A percentile compares a stretch with the other conserved stretches of the same genome.
These are phyloP conservation scores for Rhinatrema bivittatum DNA, from an alignment of 2,797 vertebrate genomes.

Conservation along the genomic window DNA sequence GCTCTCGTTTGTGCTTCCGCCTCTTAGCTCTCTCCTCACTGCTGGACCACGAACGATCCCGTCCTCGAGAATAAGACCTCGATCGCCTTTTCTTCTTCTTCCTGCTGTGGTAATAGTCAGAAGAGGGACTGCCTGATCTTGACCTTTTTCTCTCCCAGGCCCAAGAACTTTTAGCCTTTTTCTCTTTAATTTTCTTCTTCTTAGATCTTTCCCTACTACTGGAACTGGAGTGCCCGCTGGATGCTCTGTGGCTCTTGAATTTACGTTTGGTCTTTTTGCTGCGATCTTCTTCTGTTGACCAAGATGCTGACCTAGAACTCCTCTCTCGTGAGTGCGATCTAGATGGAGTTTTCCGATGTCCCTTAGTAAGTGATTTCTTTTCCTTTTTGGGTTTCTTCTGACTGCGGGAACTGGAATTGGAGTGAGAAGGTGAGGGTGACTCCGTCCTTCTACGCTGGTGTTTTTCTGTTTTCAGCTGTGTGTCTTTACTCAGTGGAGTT, in stretches of 20 bases:
- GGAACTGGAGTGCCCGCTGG: constrained; percentile 53
- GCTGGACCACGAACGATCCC: constrained; percentile 56
- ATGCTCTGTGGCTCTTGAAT: constrained; percentile 37
- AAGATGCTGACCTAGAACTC: constrained; percentile 48
- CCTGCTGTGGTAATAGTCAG: constrained; percentile 49
- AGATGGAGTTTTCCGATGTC: constrained; percentile 33
- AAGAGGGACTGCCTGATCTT: constrained; percentile 42
- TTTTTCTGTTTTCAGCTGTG: constrained; percentile 20
- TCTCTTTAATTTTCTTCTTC: constrained; percentile 50
- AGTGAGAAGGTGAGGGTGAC: constrained; percentile 48
- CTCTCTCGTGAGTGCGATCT: constrained; percentile 41
- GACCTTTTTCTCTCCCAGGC: constrained; percentile 64
- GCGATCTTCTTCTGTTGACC: constrained; percentile 36
- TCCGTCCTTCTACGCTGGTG: constrained; percentile 29
- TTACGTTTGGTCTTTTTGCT: constrained; percentile 25
- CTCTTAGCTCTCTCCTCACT: constrained; percentile 61
- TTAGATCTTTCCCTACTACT: constrained; percentile 56
- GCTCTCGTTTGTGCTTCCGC: constrained; percentile 41
- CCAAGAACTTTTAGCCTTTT: constrained; percentile 36
- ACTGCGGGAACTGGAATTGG: constrained; percentile 41
- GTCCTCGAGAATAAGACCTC: constrained; percentile 48
- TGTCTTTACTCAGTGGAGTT: constrained; percentile 16
- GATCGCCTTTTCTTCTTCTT: constrained; percentile 49
- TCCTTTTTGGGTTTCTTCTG: constrained; percentile 47
- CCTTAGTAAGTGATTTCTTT: constrained; percentile 22